Percentiles rank a stretch among this genome's conserved stretches.
phyloP scores from a whole-genome alignment of 2,888 invertebrate genomes.

The Epiblema foenella region DNA sequence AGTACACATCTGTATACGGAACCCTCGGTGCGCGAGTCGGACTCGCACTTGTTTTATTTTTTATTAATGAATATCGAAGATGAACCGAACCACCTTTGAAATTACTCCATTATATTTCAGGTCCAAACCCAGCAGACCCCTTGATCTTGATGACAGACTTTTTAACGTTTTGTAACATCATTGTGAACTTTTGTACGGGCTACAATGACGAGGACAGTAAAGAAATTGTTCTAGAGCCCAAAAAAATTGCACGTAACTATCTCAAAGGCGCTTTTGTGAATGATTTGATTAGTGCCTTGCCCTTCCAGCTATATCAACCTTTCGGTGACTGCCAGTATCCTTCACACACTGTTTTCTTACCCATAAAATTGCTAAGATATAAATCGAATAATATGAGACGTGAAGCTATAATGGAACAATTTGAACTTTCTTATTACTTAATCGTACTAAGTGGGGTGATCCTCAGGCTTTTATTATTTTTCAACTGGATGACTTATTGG shows the following conservation, averaged over 20 bases:
- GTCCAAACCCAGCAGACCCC: slow-evolving; percentile 56
- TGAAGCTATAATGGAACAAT: slow-evolving; percentile 56
- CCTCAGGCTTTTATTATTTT: slow-evolving; percentile 56
- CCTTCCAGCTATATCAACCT: slow-evolving; percentile 60
- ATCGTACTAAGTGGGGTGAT: slow-evolving; percentile 50
- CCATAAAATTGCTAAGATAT: slow-evolving; percentile 61
- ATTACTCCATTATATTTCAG: slow-evolving; percentile 50
- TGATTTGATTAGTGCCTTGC: slow-evolving; percentile 60
- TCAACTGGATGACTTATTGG: slow-evolving; percentile 68
- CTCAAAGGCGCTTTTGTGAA: slow-evolving; percentile 54
- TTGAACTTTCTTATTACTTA: slow-evolving; percentile 57
- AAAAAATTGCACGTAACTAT: slow-evolving; percentile 59
- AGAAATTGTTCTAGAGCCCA: slow-evolving; percentile 58
- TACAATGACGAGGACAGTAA: slow-evolving; percentile 62
- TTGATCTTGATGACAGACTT: slow-evolving; percentile 61
- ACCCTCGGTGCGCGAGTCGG: no score
- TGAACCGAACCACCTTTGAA: background rate
- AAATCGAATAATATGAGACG: slow-evolving; percentile 53
- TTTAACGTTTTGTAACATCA: slow-evolving; percentile 59
- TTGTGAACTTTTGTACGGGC: slow-evolving; percentile 64
- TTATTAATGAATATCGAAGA: no score
- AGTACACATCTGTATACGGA: no score
- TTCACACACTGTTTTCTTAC: slow-evolving; percentile 59
- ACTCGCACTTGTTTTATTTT: no score
- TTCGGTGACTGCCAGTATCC: slow-evolving; percentile 57